A percentile compares a stretch with the other conserved stretches of the same genome.
phyloP scores from a whole-genome alignment of 2,113 vertebrate genomes.

The Cryptoleucopteryx plumbea region DNA sequence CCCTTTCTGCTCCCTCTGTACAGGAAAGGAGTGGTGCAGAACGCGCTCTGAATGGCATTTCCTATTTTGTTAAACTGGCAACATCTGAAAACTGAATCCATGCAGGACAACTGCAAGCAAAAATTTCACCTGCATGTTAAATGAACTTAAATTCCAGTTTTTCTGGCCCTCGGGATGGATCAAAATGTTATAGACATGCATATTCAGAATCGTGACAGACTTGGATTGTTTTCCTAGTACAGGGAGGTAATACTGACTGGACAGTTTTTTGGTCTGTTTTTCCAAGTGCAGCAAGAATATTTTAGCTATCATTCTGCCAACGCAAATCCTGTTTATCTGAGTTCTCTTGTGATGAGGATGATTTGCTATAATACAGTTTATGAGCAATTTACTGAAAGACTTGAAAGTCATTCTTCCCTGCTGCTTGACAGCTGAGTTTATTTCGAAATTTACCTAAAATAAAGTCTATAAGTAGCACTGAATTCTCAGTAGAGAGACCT shows the following conservation, averaged over 20 bases:
- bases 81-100: not conserved
- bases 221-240: not conserved
- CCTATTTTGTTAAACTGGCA: slow-evolving; percentile 66
- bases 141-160: not conserved
- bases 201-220: not conserved
- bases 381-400: not conserved
- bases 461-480: not conserved
- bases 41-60: slow-evolving; percentile 66
- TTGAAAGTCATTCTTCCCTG: not conserved
- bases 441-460: not conserved
- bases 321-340: slow-evolving; percentile 23
- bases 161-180: not conserved
- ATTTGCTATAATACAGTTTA: not conserved
- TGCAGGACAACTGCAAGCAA: not conserved
- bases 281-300: not conserved
- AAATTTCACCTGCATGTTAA: not conserved
- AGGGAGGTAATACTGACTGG: not conserved
- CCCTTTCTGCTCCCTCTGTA: slow-evolving; percentile 37
- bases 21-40: slow-evolving; percentile 75
- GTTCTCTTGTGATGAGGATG: not conserved
- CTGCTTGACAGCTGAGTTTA: not conserved
- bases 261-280: slow-evolving; percentile 10
- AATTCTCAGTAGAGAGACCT: not conserved
- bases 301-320: slow-evolving; percentile 32
- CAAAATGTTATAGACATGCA: not conserved